phyloP scores from a whole-genome alignment of 2,113 vertebrate genomes.

The Eurystomus gularis region DNA sequence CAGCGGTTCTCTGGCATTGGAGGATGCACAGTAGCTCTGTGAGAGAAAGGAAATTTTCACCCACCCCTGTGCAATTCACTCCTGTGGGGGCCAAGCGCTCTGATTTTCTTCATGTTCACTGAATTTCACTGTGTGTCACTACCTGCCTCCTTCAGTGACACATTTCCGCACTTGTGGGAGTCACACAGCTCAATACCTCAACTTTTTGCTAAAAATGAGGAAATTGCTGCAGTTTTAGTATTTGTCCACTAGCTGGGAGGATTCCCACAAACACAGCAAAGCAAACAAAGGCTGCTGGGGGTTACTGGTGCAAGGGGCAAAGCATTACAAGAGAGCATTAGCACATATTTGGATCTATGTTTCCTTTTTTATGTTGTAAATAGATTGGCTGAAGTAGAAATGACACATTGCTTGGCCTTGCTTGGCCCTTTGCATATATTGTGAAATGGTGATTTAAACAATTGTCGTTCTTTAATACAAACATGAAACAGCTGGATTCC shows the following conservation, averaged over 20 bases:
- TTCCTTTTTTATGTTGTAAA: background rate
- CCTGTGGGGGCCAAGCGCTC: background rate
- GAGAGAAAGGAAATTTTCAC: background rate
- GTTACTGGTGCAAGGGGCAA: background rate
- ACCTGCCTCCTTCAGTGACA: background rate
- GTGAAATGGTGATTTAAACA: background rate
- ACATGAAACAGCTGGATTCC: background rate
- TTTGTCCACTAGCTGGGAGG: background rate
- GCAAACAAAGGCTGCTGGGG: background rate
- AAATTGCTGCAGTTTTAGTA: background rate
- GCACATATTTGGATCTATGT: background rate
- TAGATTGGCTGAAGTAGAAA: background rate
- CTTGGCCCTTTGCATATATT: background rate
- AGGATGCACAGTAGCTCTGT: background rate
- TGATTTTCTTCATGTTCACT: background rate
- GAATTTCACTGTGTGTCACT: background rate
- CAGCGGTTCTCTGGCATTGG: fast-evolving
- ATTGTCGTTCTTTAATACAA: background rate
- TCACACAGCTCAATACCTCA: background rate
- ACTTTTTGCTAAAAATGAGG: background rate
- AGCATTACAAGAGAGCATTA: background rate
- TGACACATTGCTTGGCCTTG: background rate
- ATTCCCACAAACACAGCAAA: background rate
- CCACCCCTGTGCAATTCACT: background rate
- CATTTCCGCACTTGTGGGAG: background rate